These are phyloP conservation scores for Hydriomena furcata DNA, from an alignment of 2,888 invertebrate genomes.

Conservation along the genomic window DNA sequence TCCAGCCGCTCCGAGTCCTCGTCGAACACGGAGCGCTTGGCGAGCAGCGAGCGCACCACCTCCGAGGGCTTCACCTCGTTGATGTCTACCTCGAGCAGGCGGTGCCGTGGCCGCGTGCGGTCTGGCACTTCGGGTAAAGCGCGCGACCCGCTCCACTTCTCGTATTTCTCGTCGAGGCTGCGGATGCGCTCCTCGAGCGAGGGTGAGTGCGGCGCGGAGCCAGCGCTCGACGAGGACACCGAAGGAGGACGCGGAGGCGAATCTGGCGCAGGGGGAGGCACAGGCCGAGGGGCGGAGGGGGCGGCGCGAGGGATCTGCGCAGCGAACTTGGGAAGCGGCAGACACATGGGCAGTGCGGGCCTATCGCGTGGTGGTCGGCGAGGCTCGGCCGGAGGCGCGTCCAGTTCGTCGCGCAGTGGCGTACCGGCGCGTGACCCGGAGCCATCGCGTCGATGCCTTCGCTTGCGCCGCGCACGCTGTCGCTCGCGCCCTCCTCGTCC, in stretches of 20 bases:
- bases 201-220: slow-evolving; percentile 89
- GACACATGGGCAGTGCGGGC: slow-evolving; percentile 88
- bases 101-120: slow-evolving; percentile 86
- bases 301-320: slow-evolving; percentile 85
- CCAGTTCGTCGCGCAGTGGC: slow-evolving; percentile 86
- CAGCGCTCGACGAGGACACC: slow-evolving; percentile 89
- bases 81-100: slow-evolving; percentile 90
- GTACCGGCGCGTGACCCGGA: slow-evolving; percentile 78
- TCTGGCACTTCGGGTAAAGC: slow-evolving; percentile 83
- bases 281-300: slow-evolving; percentile 74
- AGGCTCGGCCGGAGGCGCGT: slow-evolving; percentile 90
- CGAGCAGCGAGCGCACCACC: slow-evolving; percentile 95
- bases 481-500: slow-evolving; percentile 59
- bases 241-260: slow-evolving; percentile 88
- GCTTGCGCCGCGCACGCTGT: slow-evolving; percentile 72
- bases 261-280: slow-evolving; percentile 82
- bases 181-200: slow-evolving; percentile 94
- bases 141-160: slow-evolving; percentile 90
- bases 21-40: slow-evolving; percentile 97
- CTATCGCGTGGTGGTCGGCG: slow-evolving; percentile 86
- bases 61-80: slow-evolving; percentile 95
- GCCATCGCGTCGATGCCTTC: slow-evolving; percentile 77
- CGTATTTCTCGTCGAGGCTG: slow-evolving; percentile 96
- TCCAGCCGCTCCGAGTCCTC: slow-evolving; percentile 97
- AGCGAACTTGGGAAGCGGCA: slow-evolving; percentile 95